phyloP scores from a whole-genome alignment of 2,113 vertebrate genomes.

The Psittacula cyanocephala region DNA sequence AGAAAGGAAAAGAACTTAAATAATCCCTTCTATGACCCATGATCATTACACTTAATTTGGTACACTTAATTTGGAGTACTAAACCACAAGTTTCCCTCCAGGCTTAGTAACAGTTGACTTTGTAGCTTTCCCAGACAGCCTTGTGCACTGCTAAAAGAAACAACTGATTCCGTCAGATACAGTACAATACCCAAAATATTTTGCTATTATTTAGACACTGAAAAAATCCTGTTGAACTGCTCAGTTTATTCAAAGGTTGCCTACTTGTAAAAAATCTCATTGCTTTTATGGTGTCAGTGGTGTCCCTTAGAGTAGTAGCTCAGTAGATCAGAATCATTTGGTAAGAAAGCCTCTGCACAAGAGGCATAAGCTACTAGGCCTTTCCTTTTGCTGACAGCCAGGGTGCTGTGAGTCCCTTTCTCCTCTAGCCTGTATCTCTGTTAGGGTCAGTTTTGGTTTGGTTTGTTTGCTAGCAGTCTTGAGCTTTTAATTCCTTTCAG shows the following conservation, averaged over 20 bases:
- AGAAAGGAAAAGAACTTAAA: background rate
- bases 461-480: background rate
- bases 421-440: background rate
- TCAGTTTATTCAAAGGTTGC: background rate
- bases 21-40: background rate
- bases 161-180: background rate
- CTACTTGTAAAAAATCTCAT: background rate
- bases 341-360: background rate
- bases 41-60: background rate
- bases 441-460: background rate
- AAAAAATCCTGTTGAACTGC: background rate
- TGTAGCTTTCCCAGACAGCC: rapidly evolving
- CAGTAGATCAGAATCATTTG: background rate
- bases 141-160: background rate
- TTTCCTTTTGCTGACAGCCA: background rate
- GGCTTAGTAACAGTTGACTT: background rate
- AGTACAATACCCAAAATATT: background rate
- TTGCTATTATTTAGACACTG: background rate
- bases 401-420: background rate
- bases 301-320: background rate
- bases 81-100: background rate
- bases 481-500: background rate
- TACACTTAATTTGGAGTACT: background rate
- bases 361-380: background rate
- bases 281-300: background rate